Evolutionary conservation across 2,888 invertebrate species (phyloP).

Genomic region (Rhyacophila evoluta): DNA sequence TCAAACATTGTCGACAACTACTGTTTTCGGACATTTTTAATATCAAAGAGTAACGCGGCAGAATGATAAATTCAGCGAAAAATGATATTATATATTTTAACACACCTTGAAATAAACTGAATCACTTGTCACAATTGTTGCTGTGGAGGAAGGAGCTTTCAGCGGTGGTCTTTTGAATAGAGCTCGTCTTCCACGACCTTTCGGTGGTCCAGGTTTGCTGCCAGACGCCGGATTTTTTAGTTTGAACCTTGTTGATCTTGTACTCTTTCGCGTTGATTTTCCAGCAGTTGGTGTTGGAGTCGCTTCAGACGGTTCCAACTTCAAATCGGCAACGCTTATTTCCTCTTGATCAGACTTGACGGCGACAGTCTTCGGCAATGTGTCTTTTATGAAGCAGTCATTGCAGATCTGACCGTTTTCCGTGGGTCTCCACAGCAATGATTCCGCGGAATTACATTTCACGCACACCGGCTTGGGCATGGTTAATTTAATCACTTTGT

Average conservation of each 20-base stretch:
- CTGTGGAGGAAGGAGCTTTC: constrained; percentile 84
- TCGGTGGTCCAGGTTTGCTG: constrained; percentile 60
- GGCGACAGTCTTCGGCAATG: constrained; percentile 58
- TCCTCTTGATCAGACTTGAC: constrained; percentile 55
- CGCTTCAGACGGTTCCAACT: constrained; percentile 59
- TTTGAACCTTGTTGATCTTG: constrained; percentile 70
- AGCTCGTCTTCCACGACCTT: constrained; percentile 82
- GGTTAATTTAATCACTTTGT: background rate
- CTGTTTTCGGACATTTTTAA: too few species aligned
- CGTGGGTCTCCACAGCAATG: constrained; percentile 81
- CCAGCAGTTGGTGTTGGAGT: constrained; percentile 67
- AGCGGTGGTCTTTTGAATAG: constrained; percentile 84
- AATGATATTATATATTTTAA: too few species aligned
- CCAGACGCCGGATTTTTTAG: constrained; percentile 63
- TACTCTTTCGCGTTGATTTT: constrained; percentile 72
- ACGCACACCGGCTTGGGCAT: constrained; percentile 74
- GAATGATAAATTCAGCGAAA: too few species aligned
- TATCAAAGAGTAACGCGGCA: too few species aligned
- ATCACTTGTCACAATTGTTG: constrained; percentile 85
- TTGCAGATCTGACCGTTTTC: constrained; percentile 83
- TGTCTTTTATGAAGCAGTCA: constrained; percentile 74
- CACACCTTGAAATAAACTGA: constrained; percentile 80
- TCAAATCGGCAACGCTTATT: constrained; percentile 59
- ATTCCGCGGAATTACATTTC: constrained; percentile 78
- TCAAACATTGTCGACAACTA: too few species aligned